phyloP scores from a whole-genome alignment of 2,888 invertebrate genomes.

The Frankliniella fusca region DNA sequence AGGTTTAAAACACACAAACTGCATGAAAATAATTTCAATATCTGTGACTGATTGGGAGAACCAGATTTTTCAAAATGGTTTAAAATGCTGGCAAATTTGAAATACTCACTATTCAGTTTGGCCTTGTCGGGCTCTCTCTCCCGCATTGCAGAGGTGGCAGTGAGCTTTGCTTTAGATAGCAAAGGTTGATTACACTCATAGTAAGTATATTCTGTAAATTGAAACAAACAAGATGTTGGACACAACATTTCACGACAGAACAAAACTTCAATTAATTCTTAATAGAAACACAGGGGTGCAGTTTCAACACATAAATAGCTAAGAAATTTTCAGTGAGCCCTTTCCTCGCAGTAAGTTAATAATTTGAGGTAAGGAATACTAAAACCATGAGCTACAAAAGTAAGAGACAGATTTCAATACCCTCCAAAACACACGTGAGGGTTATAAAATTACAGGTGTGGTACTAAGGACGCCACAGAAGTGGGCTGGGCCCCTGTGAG shows the following conservation, averaged over 20 bases:
- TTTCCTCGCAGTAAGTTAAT: not conserved
- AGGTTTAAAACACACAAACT: not conserved
- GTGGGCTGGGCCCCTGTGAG: constrained; percentile 10
- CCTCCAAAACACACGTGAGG: not conserved
- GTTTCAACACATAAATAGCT: no score
- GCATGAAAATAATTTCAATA: constrained; percentile 30
- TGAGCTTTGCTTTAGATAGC: constrained; percentile 65
- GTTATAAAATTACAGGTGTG: not conserved
- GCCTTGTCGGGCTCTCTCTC: constrained; percentile 85
- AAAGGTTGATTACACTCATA: constrained; percentile 79
- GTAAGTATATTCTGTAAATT: constrained; percentile 49
- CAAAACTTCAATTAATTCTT: not conserved
- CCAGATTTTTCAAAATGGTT: constrained; percentile 6
- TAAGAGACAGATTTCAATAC: not conserved
- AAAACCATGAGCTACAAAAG: not conserved
- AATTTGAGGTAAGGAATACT: not conserved
- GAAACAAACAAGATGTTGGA: not conserved
- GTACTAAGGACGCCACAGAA: constrained; percentile 3
- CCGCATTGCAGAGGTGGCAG: constrained; percentile 73
- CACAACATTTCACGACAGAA: not conserved
- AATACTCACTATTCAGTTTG: constrained; percentile 69
- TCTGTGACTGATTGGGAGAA: constrained; percentile 32
- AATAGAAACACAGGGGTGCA: no score
- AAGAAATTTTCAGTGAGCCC: not conserved
- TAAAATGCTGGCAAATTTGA: not conserved